Conservation (phyloP, 1,140 invertebrate genomes). For the Stegodyphus mimosarum region DNA sequence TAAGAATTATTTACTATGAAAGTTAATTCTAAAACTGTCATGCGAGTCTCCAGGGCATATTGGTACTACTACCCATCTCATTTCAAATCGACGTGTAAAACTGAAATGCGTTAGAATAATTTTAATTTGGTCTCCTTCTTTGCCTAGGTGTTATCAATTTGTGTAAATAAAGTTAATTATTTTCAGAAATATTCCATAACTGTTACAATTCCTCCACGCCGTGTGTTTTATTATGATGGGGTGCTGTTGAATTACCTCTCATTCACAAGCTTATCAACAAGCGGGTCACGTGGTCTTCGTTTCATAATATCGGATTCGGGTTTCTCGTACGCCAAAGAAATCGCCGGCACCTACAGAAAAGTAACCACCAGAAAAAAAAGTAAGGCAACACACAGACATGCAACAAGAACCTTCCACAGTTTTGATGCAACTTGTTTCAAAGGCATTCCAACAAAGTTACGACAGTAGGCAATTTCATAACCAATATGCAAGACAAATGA, state of each 20-base stretch:
- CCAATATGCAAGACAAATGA: constrained; percentile 3
- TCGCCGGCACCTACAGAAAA: constrained; percentile 74
- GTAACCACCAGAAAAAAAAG: constrained; percentile 47
- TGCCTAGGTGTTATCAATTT: background rate
- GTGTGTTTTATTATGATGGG: background rate
- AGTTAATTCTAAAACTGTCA: no score
- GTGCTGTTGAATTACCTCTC: constrained; percentile 65
- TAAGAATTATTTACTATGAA: no score
- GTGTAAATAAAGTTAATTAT: background rate
- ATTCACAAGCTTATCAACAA: constrained; percentile 76
- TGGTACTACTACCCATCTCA: no score
- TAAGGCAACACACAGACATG: constrained; percentile 30
- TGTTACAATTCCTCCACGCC: constrained; percentile 44
- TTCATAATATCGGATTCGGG: constrained; percentile 80
- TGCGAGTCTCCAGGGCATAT: no score
- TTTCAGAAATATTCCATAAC: background rate
- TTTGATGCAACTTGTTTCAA: background rate
- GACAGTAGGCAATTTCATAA: background rate
- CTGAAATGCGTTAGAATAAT: no score
- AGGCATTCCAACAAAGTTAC: constrained; percentile 20
- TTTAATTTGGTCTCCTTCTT: no score
- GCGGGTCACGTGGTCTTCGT: constrained; percentile 75
- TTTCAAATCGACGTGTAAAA: no score
- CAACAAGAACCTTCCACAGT: constrained; percentile 13
- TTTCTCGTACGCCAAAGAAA: constrained; percentile 78